Evolutionary conservation across 2,888 invertebrate species (phyloP).

Genomic region (Diarsia mendica): DNA sequence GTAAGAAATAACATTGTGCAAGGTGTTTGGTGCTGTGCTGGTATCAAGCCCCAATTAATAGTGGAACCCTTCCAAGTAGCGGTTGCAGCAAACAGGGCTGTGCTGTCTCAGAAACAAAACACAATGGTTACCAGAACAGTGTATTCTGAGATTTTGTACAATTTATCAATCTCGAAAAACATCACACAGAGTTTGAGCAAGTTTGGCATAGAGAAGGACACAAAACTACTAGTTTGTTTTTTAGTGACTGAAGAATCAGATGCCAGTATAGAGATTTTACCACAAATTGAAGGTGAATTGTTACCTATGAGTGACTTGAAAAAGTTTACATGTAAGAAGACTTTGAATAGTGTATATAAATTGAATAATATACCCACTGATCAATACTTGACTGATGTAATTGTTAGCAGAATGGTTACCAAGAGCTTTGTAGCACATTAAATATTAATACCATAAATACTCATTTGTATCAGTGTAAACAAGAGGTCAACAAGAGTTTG

Average conservation of each 20-base stretch:
- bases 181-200: slow-evolving; percentile 92
- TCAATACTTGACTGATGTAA: slow-evolving; percentile 87
- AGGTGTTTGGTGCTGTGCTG: slow-evolving; percentile 90
- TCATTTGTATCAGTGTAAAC: background rate
- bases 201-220: slow-evolving; percentile 90
- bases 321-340: slow-evolving; percentile 84
- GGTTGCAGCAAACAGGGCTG: slow-evolving; percentile 93
- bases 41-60: slow-evolving; percentile 91
- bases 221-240: slow-evolving; percentile 80
- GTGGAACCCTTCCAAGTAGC: slow-evolving; percentile 90
- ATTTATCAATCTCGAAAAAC: slow-evolving; percentile 92
- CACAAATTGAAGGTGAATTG: slow-evolving; percentile 89
- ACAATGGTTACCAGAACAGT: slow-evolving; percentile 91
- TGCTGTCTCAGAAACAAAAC: slow-evolving; percentile 83
- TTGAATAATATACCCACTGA: slow-evolving; percentile 87
- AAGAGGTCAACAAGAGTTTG: background rate
- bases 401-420: slow-evolving; percentile 92
- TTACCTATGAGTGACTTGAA: slow-evolving; percentile 85
- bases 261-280: slow-evolving; percentile 78
- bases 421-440: slow-evolving; percentile 81
- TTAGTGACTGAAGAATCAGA: slow-evolving; percentile 71
- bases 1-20: slow-evolving; percentile 89
- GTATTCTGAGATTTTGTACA: slow-evolving; percentile 92
- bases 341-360: slow-evolving; percentile 91
- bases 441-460: background rate